Conservation (phyloP, 92 coral and sea anemone genomes). For the Actinernus sp. region DNA sequence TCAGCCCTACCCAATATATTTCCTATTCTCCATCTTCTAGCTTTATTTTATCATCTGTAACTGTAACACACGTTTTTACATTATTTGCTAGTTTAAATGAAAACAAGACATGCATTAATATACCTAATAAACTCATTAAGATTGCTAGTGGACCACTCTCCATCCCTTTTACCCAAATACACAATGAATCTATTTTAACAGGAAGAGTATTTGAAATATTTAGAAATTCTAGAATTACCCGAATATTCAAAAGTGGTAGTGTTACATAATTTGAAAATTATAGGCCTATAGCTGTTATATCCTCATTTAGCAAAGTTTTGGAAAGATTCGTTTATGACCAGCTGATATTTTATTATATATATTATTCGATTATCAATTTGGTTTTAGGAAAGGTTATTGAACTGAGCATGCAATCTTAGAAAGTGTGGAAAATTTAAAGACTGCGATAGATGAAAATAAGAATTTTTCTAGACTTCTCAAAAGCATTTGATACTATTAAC, state of each 20-base stretch:
- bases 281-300: constrained; percentile 52
- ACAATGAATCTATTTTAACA: constrained; percentile 53
- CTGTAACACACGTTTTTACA: constrained; percentile 2
- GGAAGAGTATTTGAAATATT: constrained; percentile 46
- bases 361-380: constrained; percentile 51
- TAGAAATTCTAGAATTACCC: constrained; percentile 56
- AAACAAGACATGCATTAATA: constrained; percentile 40
- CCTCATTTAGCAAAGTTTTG: constrained; percentile 65
- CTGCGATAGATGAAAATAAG: constrained; percentile 30
- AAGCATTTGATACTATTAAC: constrained; percentile 43
- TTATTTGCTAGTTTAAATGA: neutral
- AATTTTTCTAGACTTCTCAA: constrained; percentile 43
- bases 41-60: constrained; percentile 12
- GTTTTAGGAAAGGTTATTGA: constrained; percentile 62
- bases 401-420: constrained; percentile 67
- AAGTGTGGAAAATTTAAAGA: constrained; percentile 19
- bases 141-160: constrained; percentile 49
- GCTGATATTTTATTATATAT: constrained; percentile 20
- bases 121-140: constrained; percentile 60
- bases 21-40: constrained; percentile 1
- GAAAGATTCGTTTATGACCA: constrained; percentile 70
- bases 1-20: constrained; percentile 9
- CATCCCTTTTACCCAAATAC: constrained; percentile 39
- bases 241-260: constrained; percentile 48
- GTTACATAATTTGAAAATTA: constrained; percentile 53